These are phyloP conservation scores for Rana temporaria DNA, from an alignment of 2,113 vertebrate genomes.

Conservation along the genomic window DNA sequence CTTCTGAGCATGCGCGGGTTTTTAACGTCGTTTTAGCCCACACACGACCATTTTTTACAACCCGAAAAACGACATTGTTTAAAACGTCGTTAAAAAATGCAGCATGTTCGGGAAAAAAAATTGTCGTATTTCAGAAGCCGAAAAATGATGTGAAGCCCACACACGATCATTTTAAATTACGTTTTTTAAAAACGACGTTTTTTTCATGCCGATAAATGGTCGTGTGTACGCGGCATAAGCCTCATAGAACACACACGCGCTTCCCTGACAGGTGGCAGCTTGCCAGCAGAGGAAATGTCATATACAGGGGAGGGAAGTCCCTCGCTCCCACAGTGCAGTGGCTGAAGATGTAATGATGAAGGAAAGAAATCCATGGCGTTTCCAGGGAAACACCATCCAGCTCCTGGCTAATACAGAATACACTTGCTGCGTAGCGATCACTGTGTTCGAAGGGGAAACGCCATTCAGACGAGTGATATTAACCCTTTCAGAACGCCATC, in stretches of 20 bases:
- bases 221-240: no score
- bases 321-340: conserved; percentile 24
- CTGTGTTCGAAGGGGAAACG: conserved; percentile 7
- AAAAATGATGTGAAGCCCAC: no score
- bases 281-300: conserved; percentile 51
- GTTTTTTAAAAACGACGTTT: no score
- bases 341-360: conserved; percentile 49
- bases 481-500: conserved; percentile 1
- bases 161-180: no score
- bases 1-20: no score
- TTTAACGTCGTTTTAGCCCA: no score
- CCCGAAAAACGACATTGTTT: no score
- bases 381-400: conserved; percentile 55
- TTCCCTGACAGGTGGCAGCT: conserved; percentile 26
- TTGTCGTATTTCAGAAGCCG: no score
- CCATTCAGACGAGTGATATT: conserved; percentile 15
- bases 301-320: conserved; percentile 29
- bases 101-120: no score
- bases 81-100: no score
- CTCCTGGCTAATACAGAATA: conserved; percentile 40
- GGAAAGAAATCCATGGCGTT: conserved; percentile 52
- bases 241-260: neutral
- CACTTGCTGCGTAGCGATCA: conserved; percentile 19
- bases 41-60: no score
- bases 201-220: no score